phyloP scores from a whole-genome alignment of 2,113 vertebrate species.

The Nesogale talazaci region DNA sequence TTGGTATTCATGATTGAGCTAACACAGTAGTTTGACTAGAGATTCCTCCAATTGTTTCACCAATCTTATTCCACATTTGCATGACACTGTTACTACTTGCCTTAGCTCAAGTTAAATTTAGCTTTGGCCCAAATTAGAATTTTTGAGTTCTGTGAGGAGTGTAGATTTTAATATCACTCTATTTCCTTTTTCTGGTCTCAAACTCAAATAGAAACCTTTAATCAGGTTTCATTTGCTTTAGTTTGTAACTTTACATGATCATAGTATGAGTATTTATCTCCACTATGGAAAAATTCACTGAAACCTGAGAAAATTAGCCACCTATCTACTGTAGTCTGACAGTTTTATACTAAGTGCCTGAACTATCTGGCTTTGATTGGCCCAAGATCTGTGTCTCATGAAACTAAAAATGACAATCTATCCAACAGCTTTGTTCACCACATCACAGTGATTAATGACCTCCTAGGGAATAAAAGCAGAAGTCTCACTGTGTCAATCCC shows the following conservation, averaged over 20 bases:
- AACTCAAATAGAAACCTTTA: background rate
- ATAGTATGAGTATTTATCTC: background rate
- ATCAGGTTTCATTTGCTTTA: background rate
- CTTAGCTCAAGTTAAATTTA: background rate
- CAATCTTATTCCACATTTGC: background rate
- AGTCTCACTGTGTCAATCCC: background rate
- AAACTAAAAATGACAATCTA: background rate
- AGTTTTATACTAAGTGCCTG: background rate
- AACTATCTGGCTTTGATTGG: background rate
- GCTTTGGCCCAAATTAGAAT: background rate
- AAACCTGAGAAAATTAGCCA: background rate
- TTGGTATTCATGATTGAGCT: background rate
- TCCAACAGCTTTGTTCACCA: background rate
- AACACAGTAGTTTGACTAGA: background rate
- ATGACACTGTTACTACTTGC: background rate
- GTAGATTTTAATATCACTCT: background rate
- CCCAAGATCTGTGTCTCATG: background rate
- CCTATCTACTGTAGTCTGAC: background rate
- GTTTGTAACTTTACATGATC: background rate
- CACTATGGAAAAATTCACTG: background rate
- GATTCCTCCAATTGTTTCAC: background rate
- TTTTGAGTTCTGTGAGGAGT: background rate
- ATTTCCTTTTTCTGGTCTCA: background rate
- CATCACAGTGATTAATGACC: background rate
- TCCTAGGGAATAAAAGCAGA: background rate